Evolutionary conservation across 2,113 vertebrate species (phyloP), one percentile per base, ranked within the genome.

Genomic region (Channa maculata): DNA sequence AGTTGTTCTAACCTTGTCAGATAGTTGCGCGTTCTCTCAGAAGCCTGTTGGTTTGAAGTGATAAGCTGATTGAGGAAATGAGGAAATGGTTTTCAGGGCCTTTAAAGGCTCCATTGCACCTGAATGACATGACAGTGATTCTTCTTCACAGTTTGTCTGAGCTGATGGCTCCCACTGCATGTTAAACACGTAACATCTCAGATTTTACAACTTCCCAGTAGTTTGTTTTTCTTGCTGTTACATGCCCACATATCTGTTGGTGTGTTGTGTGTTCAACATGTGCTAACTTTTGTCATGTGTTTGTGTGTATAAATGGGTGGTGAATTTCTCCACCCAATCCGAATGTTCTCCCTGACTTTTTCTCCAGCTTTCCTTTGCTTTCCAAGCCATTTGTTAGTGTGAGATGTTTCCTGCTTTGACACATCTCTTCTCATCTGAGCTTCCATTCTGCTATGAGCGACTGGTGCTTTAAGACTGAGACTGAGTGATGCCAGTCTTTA

Each of bases 331-430:
- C 65, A 39, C 83, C 72, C 67, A 45, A 52, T 83, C 75, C 45
- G 77, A 81, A 74, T 87, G 75, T 71, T 73, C 64, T 45, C 53
- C 57, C 79, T 62, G 63, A 74, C 66, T 62, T 77, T 84, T 63
- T 6, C 61, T 66, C 80, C 83, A 87, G 88, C 75, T 89, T 84
- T 91, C 88, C 88, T 94, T 94, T 94, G 94, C 93, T 94, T 93
- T 95, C 93, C 92, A 94, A 94, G 93, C 93, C 94, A 94, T 94
- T 86, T 91, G 83, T 91, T 86, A 80, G 75, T 66, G 83, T 65
- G 83, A 85, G 82, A 82, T 82, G 88, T 88, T 73, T 88, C 82
- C 77, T 74, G 53, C 84, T 79, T 71, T 72, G 62, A 75, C 59
- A 73, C 86, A 88, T 90, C 77, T 75, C 86, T 65, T 44, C 51